Conservation (phyloP, 2,797 vertebrate species). For the Enteromius paludinosus region DNA sequence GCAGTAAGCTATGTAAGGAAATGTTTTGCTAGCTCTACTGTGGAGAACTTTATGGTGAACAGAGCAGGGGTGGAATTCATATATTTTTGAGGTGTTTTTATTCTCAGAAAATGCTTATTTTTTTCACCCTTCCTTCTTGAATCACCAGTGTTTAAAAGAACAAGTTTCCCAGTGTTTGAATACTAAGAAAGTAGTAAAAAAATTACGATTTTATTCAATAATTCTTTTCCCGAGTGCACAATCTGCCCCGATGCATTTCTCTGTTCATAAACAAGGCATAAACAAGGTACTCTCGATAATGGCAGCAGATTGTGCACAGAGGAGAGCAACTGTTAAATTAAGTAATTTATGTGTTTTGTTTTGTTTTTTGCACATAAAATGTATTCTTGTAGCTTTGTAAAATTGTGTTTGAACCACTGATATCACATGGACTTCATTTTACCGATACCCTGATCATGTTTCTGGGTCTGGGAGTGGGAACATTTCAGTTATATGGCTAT, state of each 20-base stretch:
- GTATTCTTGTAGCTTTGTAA: not conserved
- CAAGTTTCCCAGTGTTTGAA: not conserved
- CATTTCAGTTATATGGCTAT: not conserved
- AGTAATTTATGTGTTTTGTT: not conserved
- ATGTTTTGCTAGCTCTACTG: constrained; percentile 23
- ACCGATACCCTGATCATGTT: not conserved
- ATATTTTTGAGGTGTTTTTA: not conserved
- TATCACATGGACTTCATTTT: not conserved
- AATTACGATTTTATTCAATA: too few species aligned
- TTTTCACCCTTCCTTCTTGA: not conserved
- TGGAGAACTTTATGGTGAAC: not conserved
- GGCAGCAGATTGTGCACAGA: not conserved
- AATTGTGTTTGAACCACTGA: not conserved
- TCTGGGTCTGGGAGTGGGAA: too few species aligned
- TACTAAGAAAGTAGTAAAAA: too few species aligned
- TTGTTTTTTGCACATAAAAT: not conserved
- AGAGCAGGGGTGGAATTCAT: not conserved
- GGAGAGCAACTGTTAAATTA: not conserved
- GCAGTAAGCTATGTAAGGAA: constrained; percentile 32
- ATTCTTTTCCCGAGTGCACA: too few species aligned
- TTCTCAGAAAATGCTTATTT: not conserved
- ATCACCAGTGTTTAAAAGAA: not conserved
- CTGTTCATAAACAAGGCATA: not conserved
- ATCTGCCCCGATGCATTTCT: not conserved
- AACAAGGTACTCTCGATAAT: not conserved